Conservation (phyloP, 2,113 vertebrate genomes). For the Haemorhous mexicanus region DNA sequence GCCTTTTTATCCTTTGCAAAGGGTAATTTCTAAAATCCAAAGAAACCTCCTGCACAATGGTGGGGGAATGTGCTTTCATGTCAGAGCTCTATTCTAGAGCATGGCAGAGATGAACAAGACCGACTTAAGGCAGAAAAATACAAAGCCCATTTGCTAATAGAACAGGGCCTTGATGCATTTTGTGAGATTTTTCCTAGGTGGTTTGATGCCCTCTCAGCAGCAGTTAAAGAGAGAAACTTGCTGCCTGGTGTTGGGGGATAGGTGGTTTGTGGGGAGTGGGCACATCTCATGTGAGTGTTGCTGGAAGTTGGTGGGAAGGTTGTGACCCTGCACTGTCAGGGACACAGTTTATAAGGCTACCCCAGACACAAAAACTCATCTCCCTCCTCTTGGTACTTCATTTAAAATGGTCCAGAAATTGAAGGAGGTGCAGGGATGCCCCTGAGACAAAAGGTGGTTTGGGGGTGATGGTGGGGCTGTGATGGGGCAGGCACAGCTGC, state of each 20-base stretch:
- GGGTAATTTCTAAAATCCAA: background rate
- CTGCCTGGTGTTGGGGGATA: background rate
- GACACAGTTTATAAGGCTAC: background rate
- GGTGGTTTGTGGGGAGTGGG: fast-evolving
- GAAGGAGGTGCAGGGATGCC: background rate
- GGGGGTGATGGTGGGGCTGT: fast-evolving
- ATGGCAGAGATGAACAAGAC: background rate
- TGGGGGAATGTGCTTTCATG: background rate
- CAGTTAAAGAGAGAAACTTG: background rate
- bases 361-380: background rate
- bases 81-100: background rate
- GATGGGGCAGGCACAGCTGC: background rate
- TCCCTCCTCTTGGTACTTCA: background rate
- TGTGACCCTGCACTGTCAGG: background rate
- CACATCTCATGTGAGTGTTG: background rate
- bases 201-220: background rate
- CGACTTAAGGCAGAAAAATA: background rate
- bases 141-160: background rate
- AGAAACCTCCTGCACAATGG: background rate
- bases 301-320: background rate
- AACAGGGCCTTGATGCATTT: background rate
- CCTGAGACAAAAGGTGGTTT: background rate
- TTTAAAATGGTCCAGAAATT: background rate
- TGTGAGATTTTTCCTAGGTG: background rate
- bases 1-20: background rate